Percentiles rank a stretch among this genome's conserved stretches.
Conservation (phyloP, 2,113 vertebrate genomes). For the Elephantulus edwardii region DNA sequence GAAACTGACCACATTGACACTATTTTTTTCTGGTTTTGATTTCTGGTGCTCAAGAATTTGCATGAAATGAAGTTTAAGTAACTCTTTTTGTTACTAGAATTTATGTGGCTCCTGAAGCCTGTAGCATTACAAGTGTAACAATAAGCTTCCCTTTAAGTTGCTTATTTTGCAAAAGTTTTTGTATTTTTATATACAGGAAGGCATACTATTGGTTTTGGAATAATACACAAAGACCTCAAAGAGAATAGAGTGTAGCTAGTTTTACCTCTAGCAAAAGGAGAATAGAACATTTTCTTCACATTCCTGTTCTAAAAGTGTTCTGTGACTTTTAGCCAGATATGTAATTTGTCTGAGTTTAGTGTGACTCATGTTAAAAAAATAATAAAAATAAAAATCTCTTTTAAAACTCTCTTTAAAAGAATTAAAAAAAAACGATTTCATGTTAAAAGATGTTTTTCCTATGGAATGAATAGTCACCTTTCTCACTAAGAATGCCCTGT, state of each 20-base stretch:
- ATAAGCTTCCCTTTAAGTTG: neutral
- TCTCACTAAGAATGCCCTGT: conserved; percentile 1
- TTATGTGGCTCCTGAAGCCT: neutral
- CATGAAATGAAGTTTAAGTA: neutral
- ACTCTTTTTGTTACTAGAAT: conserved; percentile 37
- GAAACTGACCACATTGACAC: neutral
- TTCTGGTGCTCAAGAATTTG: neutral
- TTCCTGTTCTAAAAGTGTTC: neutral
- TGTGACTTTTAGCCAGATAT: neutral
- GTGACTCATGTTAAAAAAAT: neutral
- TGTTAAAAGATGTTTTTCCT: neutral
- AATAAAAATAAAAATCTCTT: too few species aligned
- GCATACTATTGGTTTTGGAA: neutral
- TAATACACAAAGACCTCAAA: neutral
- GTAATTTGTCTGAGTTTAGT: neutral
- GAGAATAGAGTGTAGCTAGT: neutral
- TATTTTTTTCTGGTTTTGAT: conserved; percentile 9
- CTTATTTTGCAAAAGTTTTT: neutral
- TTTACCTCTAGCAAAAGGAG: neutral
- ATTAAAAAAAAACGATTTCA: too few species aligned
- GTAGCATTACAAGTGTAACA: neutral
- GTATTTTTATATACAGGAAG: neutral
- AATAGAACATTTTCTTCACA: neutral
- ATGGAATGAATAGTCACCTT: neutral
- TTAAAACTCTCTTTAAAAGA: too few species aligned